Percentiles rank a stretch among this genome's conserved stretches.
Evolutionary conservation across 2,888 invertebrate species (phyloP).

Genomic region (Cylindroiulus punctatus): DNA sequence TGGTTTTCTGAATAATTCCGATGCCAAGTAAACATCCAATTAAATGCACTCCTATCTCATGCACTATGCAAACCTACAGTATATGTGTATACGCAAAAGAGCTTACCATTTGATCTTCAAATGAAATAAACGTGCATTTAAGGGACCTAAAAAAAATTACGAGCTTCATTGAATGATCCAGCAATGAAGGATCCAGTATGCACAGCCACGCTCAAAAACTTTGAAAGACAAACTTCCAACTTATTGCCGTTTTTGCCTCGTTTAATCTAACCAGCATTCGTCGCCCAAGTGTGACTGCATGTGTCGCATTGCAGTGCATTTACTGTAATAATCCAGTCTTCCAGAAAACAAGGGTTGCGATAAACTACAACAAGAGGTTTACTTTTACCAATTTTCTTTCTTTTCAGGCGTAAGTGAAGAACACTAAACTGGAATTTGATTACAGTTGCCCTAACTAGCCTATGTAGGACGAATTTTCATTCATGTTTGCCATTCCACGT

Average conservation of each 20-base stretch:
- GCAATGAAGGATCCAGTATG: background rate
- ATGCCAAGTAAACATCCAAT: background rate
- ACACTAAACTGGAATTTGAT: too few species aligned
- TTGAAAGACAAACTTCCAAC: background rate
- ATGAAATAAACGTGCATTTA: background rate
- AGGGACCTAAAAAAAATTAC: background rate
- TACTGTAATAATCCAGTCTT: background rate
- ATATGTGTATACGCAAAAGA: background rate
- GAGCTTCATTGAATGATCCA: background rate
- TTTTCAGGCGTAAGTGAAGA: too few species aligned
- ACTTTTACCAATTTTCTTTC: too few species aligned
- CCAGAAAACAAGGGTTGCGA: too few species aligned
- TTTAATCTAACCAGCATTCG: background rate
- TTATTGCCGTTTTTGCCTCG: background rate
- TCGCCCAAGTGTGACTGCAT: background rate
- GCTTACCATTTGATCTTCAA: background rate
- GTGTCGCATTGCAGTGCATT: conserved; percentile 1
- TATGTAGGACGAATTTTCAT: too few species aligned
- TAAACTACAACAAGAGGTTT: too few species aligned
- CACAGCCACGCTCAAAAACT: background rate
- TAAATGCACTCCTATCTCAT: background rate
- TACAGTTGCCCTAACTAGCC: too few species aligned
- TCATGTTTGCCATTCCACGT: too few species aligned
- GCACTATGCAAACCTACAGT: background rate
- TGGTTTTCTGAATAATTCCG: background rate